phyloP scores from a whole-genome alignment of 2,888 invertebrate genomes.

The Eucera pruinosa region DNA sequence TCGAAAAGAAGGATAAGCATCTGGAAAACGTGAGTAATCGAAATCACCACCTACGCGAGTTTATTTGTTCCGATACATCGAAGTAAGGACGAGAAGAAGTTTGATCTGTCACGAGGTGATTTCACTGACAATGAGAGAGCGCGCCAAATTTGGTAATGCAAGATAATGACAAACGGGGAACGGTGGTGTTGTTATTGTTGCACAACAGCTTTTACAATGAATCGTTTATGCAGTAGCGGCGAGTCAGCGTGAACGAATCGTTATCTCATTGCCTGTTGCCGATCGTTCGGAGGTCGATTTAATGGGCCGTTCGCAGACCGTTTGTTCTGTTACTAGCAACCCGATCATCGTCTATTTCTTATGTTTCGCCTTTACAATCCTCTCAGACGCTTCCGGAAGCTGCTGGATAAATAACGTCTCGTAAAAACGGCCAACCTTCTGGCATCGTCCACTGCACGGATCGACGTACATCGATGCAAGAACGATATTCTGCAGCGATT shows the following conservation, averaged over 20 bases:
- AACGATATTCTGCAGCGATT: constrained; percentile 29
- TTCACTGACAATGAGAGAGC: not conserved
- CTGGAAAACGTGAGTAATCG: too few relatives aligned
- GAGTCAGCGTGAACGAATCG: constrained; percentile 64
- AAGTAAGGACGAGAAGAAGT: not conserved
- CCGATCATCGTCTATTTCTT: constrained; percentile 45
- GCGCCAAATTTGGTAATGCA: constrained; percentile 11
- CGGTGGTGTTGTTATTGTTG: constrained; percentile 24
- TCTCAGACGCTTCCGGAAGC: constrained; percentile 47
- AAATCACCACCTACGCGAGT: too few relatives aligned
- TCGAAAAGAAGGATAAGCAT: too few relatives aligned
- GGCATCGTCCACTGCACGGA: constrained; percentile 1
- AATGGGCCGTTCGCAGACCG: constrained; percentile 59
- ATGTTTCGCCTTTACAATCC: constrained; percentile 42
- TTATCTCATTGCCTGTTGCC: constrained; percentile 57
- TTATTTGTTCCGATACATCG: too few relatives aligned
- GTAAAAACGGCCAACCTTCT: constrained; percentile 34
- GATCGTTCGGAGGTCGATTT: constrained; percentile 63
- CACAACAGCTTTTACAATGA: constrained; percentile 47
- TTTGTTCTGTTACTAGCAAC: constrained; percentile 54
- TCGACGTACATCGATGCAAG: constrained; percentile 12
- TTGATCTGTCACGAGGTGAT: too few relatives aligned
- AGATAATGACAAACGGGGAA: constrained; percentile 15
- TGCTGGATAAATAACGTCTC: constrained; percentile 40
- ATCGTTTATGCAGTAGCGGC: constrained; percentile 43